phyloP scores from a whole-genome alignment of 1,140 invertebrate genomes.

The Listronotus bonariensis region DNA sequence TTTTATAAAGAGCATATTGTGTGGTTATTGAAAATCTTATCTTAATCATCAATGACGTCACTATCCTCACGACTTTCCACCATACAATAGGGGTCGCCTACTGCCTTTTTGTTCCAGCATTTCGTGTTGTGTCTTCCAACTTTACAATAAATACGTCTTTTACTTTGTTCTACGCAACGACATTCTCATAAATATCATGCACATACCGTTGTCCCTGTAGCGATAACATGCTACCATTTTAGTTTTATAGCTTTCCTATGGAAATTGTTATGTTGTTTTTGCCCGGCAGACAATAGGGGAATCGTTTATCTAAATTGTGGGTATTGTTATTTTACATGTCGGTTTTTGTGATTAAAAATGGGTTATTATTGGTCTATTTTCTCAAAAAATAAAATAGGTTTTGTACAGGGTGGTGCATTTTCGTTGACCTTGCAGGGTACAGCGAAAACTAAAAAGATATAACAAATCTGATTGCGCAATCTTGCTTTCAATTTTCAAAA shows the following conservation, averaged over 20 bases:
- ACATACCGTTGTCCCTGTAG: slow-evolving; percentile 13
- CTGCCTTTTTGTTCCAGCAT: slow-evolving; percentile 14
- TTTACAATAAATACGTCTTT: slow-evolving; percentile 32
- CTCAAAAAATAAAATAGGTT: too few relatives aligned
- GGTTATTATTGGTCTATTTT: too few relatives aligned
- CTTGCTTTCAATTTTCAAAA: too few relatives aligned
- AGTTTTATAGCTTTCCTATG: slow-evolving; percentile 38
- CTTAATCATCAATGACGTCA: slow-evolving; percentile 20
- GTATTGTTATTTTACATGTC: slow-evolving; percentile 37
- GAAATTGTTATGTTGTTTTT: slow-evolving; percentile 39
- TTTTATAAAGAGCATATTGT: neutral
- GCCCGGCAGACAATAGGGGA: slow-evolving; percentile 34
- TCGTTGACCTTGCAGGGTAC: too few relatives aligned
- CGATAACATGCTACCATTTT: slow-evolving; percentile 38
- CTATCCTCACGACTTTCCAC: slow-evolving; percentile 16
- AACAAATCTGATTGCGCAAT: too few relatives aligned
- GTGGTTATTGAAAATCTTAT: neutral
- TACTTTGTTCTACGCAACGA: slow-evolving; percentile 25
- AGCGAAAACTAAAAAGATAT: too few relatives aligned
- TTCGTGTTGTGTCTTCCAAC: slow-evolving; percentile 17
- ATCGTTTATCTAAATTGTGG: slow-evolving; percentile 35
- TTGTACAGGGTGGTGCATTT: too few relatives aligned
- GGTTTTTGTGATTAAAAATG: too few relatives aligned
- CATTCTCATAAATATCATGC: slow-evolving; percentile 23
- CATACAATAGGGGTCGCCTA: slow-evolving; percentile 34